phyloP scores from a whole-genome alignment of 2,797 vertebrate genomes.

The Hipposideros larvatus region DNA sequence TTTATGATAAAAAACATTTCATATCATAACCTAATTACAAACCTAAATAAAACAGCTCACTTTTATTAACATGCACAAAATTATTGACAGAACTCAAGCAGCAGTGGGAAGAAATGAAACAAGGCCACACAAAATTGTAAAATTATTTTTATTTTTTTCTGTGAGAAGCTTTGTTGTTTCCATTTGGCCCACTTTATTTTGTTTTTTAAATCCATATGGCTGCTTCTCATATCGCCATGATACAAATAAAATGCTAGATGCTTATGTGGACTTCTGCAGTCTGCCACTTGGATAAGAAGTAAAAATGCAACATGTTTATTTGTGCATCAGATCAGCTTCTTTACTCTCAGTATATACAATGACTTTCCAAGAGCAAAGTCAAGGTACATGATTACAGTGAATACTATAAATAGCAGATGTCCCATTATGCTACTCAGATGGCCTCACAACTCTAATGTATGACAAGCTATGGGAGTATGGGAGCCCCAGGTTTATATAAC shows the following conservation, averaged over 20 bases:
- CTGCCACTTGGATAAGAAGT: neutral
- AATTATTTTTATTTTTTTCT: neutral
- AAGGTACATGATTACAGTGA: neutral
- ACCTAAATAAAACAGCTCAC: constrained; percentile 18
- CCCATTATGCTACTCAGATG: neutral
- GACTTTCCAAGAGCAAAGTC: neutral
- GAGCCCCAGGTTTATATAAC: neutral
- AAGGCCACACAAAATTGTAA: neutral
- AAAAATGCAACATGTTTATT: neutral
- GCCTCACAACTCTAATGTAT: neutral
- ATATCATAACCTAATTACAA: neutral
- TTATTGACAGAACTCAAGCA: neutral
- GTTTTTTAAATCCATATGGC: neutral
- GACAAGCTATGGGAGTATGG: neutral
- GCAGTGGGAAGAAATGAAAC: neutral
- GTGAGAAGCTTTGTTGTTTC: neutral
- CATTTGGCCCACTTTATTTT: neutral
- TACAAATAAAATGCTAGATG: neutral
- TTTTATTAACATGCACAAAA: neutral
- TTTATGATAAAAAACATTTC: neutral
- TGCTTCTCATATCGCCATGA: neutral
- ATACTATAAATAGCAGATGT: neutral
- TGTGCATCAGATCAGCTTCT: neutral
- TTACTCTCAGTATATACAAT: neutral
- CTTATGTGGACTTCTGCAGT: neutral